phyloP scores from a whole-genome alignment of 2,888 invertebrate species.

The Nycteola revayana region DNA sequence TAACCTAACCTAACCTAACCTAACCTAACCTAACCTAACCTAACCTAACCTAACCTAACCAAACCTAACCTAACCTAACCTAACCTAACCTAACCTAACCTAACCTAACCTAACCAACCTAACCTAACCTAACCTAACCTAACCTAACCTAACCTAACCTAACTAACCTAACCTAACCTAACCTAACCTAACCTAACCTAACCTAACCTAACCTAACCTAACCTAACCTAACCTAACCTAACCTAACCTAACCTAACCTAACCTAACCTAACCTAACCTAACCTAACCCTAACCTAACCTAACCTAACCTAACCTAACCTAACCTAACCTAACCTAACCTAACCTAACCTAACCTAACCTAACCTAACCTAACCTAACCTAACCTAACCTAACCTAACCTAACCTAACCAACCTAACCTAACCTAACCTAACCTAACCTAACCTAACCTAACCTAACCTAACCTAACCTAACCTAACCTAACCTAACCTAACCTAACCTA shows the following conservation, averaged over 20 bases:
- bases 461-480: slow-evolving; percentile 26
- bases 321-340: slow-evolving; percentile 13
- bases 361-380: slow-evolving; percentile 27
- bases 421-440: slow-evolving; percentile 16
- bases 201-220: slow-evolving; percentile 25
- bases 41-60: slow-evolving; percentile 5
- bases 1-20: slow-evolving; percentile 7
- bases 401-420: too few relatives aligned
- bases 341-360: slow-evolving; percentile 26
- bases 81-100: slow-evolving; percentile 4
- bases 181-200: slow-evolving; percentile 7
- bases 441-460: slow-evolving; percentile 23
- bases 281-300: too few relatives aligned
- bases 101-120: slow-evolving; percentile 3
- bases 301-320: slow-evolving; percentile 13
- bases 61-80: slow-evolving; percentile 6
- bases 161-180: slow-evolving; percentile 5
- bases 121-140: slow-evolving; percentile 4
- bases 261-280: slow-evolving; percentile 14
- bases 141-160: slow-evolving; percentile 5
- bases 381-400: slow-evolving; percentile 22
- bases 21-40: slow-evolving; percentile 3
- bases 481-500: slow-evolving; percentile 10
- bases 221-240: slow-evolving; percentile 12
- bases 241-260: slow-evolving; percentile 13